Evolutionary conservation across 2,888 invertebrate genomes (phyloP).

Genomic region (Flexamia atlantica): DNA sequence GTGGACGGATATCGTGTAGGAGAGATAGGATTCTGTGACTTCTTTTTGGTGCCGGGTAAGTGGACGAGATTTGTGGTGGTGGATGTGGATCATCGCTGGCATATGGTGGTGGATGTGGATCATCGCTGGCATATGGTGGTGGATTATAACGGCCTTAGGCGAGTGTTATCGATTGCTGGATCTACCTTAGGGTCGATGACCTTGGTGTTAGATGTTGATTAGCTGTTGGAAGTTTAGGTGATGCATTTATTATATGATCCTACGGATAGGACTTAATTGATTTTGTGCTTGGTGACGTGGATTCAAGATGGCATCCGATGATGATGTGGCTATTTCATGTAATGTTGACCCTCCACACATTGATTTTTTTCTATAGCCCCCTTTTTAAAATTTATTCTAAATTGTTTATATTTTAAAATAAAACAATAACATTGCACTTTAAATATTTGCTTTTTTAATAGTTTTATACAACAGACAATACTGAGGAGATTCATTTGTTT

Average conservation of each 20-base stretch:
- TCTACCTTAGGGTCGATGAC: not conserved
- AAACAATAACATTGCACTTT: too few relatives aligned
- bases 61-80: not conserved
- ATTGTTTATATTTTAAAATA: too few relatives aligned
- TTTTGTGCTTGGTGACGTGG: not conserved
- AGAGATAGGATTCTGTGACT: conserved; percentile 31
- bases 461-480: too few relatives aligned
- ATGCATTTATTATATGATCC: not conserved
- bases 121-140: conserved; percentile 16
- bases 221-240: not conserved
- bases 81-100: conserved; percentile 11
- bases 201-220: not conserved
- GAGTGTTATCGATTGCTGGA: not conserved
- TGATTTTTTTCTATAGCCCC: too few relatives aligned
- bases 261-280: not conserved
- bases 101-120: conserved; percentile 16
- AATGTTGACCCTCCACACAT: not conserved
- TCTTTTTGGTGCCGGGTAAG: conserved; percentile 44
- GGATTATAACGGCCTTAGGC: not conserved
- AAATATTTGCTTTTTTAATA: too few relatives aligned
- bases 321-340: conserved; percentile 8
- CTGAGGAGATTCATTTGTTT: too few relatives aligned
- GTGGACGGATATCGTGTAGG: conserved; percentile 36
- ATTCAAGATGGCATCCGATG: not conserved
- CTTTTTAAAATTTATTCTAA: too few relatives aligned